Evolutionary conservation across 2,888 invertebrate species (phyloP), one percentile per base, ranked within the genome.

Genomic region (Drosophila hamatofila): DNA sequence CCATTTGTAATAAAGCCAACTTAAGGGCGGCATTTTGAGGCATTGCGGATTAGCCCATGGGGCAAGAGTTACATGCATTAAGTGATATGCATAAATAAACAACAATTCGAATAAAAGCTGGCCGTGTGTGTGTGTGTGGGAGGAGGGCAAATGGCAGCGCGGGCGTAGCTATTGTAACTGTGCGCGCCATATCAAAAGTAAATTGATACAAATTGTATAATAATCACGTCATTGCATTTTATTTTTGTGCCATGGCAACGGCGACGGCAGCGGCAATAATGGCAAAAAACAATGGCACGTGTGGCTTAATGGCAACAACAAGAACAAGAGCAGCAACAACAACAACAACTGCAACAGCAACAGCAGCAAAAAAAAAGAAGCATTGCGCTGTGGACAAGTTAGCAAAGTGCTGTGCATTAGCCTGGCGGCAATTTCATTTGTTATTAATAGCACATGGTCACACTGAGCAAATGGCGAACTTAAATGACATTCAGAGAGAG

Each of bases 181-280:
- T 41, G 35, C n/a, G 33, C 35, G 33, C 33, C 51, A 55, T 27
- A 57, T 41, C 30, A 48, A 35, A 35, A 52, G 88, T 83, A 89
- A 92, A 92, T 91, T 91, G 90, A 91, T 91, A 92, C 91, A 91
- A 92, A 91, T 91, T 82, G 91, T 85, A 88, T 90, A 91, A 91
- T 91, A 92, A 92, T 91, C 91, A 92, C 91, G 90, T 83, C 85
- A 91, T 91, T 90, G 87, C 85, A 89, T 89, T 91, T 90, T 89
- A 88, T 91, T 89, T 87, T 85, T 81, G 59, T 73, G 55, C 37
- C 60, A 55, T 58, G 49, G 44, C 64, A 61, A 21, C 52, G 54
- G 35, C 48, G 25, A 33, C 21, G 44, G 42, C 63, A 44, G 49
- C 41, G 58, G 14, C 44, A 68, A 49, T 35, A 60, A 55, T 57